These are phyloP conservation scores for Lithosia quadra DNA, from an alignment of 2,888 invertebrate genomes.

Conservation along the genomic window DNA sequence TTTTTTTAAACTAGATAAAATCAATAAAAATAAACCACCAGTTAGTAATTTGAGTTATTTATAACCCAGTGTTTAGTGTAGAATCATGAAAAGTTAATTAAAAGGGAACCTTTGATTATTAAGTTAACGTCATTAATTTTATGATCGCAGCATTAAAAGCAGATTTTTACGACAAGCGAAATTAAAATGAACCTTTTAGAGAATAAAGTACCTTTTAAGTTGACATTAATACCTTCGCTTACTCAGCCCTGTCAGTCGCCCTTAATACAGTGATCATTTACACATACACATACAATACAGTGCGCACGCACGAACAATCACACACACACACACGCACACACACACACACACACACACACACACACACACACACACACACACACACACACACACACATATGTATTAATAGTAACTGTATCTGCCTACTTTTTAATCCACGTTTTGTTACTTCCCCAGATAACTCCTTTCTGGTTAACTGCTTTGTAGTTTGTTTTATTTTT, in stretches of 20 bases:
- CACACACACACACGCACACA: too few relatives aligned
- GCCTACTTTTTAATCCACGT: too few relatives aligned
- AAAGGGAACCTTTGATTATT: background rate
- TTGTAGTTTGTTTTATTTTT: too few relatives aligned
- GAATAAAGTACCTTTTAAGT: constrained; percentile 33
- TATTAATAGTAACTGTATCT: too few relatives aligned
- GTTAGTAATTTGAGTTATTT: background rate
- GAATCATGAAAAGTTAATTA: background rate
- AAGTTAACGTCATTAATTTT: background rate
- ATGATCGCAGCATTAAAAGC: constrained; percentile 3
- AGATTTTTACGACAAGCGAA: constrained; percentile 12
- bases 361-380: too few relatives aligned
- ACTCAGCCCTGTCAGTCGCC: constrained; percentile 35
- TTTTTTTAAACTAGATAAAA: background rate
- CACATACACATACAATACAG: too few relatives aligned
- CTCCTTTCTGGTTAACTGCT: too few relatives aligned
- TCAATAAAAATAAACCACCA: background rate
- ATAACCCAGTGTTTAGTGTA: background rate
- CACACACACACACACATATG: too few relatives aligned
- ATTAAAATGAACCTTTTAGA: constrained; percentile 13
- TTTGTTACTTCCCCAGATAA: too few relatives aligned
- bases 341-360: too few relatives aligned
- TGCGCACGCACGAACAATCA: too few relatives aligned
- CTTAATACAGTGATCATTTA: constrained; percentile 41
- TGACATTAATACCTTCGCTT: constrained; percentile 26